A percentile compares a stretch with the other conserved stretches of the same genome.
Evolutionary conservation across 1,140 invertebrate species (phyloP).

Genomic region (Drosophila jambulina): DNA sequence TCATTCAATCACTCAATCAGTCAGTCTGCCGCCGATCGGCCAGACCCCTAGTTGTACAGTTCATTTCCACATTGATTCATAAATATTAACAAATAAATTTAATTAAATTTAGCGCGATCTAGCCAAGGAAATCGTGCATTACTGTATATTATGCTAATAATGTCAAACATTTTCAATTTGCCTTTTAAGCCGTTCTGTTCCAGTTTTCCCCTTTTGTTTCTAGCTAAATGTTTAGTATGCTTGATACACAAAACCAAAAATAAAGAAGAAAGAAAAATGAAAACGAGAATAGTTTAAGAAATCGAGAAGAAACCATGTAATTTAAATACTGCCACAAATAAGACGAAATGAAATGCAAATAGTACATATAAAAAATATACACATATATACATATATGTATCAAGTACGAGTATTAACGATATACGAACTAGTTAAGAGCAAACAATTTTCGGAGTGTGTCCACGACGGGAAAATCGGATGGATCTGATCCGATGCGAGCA

Average conservation of each 20-base stretch:
- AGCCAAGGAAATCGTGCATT: conserved; percentile 24
- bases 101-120: conserved; percentile 41
- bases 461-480: neutral
- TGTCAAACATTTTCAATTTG: conserved; percentile 81
- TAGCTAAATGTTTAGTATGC: conserved; percentile 76
- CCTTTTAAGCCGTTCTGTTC: conserved; percentile 61
- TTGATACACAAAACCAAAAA: conserved; percentile 43
- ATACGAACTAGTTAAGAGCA: conserved; percentile 55
- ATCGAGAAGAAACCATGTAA: conserved; percentile 64
- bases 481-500: conserved; percentile 3
- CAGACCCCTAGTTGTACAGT: conserved; percentile 66
- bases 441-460: conserved; percentile 49
- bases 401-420: conserved; percentile 47
- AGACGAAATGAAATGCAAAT: conserved; percentile 68
- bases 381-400: conserved; percentile 48
- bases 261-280: conserved; percentile 1
- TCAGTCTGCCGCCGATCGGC: conserved; percentile 32
- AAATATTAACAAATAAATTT: conserved; percentile 50
- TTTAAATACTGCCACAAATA: conserved; percentile 82
- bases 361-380: conserved; percentile 53
- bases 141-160: conserved; percentile 70
- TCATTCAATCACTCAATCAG: conserved; percentile 64
- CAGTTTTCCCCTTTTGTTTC: conserved; percentile 35
- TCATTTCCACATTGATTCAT: conserved; percentile 70
- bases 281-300: conserved; percentile 31